phyloP scores from a whole-genome alignment of 2,888 invertebrate genomes.

The Dendrolimus pini region DNA sequence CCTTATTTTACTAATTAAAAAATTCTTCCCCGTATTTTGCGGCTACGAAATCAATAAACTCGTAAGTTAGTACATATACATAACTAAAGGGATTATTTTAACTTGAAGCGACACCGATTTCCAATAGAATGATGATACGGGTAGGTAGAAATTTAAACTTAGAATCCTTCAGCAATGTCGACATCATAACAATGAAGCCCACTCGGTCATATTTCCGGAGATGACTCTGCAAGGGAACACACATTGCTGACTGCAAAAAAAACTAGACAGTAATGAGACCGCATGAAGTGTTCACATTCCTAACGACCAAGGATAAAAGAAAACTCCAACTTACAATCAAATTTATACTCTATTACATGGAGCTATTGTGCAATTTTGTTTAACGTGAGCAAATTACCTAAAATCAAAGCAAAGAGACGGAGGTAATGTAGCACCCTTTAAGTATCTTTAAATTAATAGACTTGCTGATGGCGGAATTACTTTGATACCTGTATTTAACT shows the following conservation, averaged over 20 bases:
- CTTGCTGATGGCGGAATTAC: conserved; percentile 15
- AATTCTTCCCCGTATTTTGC: too few species aligned
- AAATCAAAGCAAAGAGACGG: conserved; percentile 23
- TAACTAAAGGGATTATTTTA: too few species aligned
- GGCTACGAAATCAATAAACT: too few species aligned
- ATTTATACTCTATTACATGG: conserved; percentile 17
- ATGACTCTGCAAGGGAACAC: conserved; percentile 21
- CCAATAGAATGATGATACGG: too few species aligned
- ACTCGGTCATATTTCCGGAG: conserved; percentile 24
- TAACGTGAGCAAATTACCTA: conserved; percentile 14
- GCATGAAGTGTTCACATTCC: conserved; percentile 26
- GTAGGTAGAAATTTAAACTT: too few species aligned
- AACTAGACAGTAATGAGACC: conserved; percentile 37
- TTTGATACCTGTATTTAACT: conserved; percentile 12
- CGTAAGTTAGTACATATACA: too few species aligned
- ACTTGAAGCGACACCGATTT: too few species aligned
- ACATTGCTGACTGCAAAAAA: conserved; percentile 24
- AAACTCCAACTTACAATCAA: conserved; percentile 15
- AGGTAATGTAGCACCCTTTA: conserved; percentile 13
- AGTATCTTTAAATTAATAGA: conserved; percentile 23
- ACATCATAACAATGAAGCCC: conserved; percentile 3
- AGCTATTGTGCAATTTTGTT: neutral
- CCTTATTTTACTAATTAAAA: too few species aligned
- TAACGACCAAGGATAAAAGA: conserved; percentile 23
- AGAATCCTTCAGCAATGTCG: too few species aligned